Evolutionary conservation across 1,140 invertebrate species (phyloP), one percentile per base, ranked within the genome.

Genomic region (Fopius arisanus): DNA sequence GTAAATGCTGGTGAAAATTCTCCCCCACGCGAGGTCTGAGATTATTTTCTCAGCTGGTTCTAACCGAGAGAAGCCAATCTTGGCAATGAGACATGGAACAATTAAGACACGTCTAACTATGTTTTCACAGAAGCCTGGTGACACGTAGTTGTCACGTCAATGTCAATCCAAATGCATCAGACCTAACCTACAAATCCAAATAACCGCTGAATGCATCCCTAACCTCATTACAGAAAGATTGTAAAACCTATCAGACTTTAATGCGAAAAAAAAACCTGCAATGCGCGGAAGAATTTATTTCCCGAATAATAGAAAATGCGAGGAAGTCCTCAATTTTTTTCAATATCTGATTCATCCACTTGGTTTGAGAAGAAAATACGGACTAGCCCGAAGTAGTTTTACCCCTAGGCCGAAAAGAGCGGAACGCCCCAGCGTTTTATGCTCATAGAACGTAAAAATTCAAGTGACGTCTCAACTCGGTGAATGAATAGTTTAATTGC

Each of bases 21-120:
- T 31, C 16, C 7, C 67, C 68, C 51, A 21, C 37, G 68, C 37
- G 28, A 67, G 48, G n/a, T 67, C 72, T 65, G 73, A 70, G 75
- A 75, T 82, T 83, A 81, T 82, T 82, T 82, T 82, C 81, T 82
- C 82, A 82, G 82, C 80, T 79, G 81, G 74, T 12, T 33, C 31
- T 54, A 37, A 37, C 40, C 28, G 40, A 65, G 68, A 19, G 51
- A 65, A 73, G 74, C 74, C 73, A 76, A 77, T 75, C 63, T 59
- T 23, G 62, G n/a, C 71, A 78, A 70, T 21, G 76, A 79, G 74
- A 72, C 28, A 54, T 78, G 75, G 66, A 51, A 76, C 79, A 83
- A 84, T 83, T 84, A 83, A 78, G 75, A 51, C 73, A 5, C 33
- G 54, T 41, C 33, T 23, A 21, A 43, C 40, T 26, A 23, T 84